Percentiles rank a stretch among this genome's conserved stretches.
phyloP scores from a whole-genome alignment of 1,140 invertebrate species.

The Oryzaephilus surinamensis region DNA sequence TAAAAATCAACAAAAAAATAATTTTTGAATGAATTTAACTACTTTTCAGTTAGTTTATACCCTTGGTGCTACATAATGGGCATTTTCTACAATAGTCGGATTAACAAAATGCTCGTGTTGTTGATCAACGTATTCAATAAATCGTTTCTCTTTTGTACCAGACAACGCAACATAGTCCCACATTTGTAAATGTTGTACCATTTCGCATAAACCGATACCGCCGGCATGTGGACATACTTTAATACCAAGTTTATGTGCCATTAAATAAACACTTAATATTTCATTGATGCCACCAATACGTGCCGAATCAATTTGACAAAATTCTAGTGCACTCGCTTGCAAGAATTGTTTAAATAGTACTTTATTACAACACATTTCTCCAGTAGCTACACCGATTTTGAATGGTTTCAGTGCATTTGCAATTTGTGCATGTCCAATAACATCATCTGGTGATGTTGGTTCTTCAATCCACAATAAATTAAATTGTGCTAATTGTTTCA shows the following conservation, averaged over 20 bases:
- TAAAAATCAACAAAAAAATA: conserved; percentile 37
- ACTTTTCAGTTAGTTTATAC: conserved; percentile 34
- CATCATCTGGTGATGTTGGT: conserved; percentile 84
- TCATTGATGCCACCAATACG: conserved; percentile 83
- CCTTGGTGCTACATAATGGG: conserved; percentile 61
- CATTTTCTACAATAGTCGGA: conserved; percentile 58
- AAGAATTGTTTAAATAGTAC: conserved; percentile 90
- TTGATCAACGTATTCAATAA: conserved; percentile 82
- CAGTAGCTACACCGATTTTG: conserved; percentile 77
- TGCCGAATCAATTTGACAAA: conserved; percentile 84
- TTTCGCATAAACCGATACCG: conserved; percentile 84
- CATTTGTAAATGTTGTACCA: conserved; percentile 84
- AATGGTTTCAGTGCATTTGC: conserved; percentile 49
- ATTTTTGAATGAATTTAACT: too few relatives aligned
- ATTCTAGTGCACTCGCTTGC: conserved; percentile 66
- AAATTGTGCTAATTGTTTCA: conserved; percentile 61
- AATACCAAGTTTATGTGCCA: conserved; percentile 71
- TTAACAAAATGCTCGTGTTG: conserved; percentile 74
- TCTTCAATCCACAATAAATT: conserved; percentile 86
- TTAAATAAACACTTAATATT: conserved; percentile 75
- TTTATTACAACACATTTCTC: conserved; percentile 84
- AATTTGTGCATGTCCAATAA: conserved; percentile 73
- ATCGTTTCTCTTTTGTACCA: conserved; percentile 54
- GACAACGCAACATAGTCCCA: conserved; percentile 75
- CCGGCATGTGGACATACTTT: conserved; percentile 90